These are phyloP conservation scores for Cheumatopsyche charites DNA, from an alignment of 1,140 invertebrate species.

Conservation along the genomic window DNA sequence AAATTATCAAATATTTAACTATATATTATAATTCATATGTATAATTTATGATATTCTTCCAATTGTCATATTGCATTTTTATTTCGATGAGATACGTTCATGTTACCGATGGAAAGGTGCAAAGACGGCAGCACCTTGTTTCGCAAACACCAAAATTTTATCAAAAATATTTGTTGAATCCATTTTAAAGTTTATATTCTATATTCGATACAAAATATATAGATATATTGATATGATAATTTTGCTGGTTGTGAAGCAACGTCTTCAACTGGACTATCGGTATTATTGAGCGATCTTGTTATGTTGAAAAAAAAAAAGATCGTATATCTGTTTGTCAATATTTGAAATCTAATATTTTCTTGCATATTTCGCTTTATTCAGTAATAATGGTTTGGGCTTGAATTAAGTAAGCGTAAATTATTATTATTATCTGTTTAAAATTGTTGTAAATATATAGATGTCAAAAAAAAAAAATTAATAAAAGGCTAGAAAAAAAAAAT, in stretches of 20 bases:
- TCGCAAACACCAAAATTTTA: constrained; percentile 43
- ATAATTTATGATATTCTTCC: background rate
- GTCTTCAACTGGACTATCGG: constrained; percentile 18
- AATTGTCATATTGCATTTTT: background rate
- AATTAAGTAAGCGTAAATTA: constrained; percentile 29
- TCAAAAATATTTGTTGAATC: background rate
- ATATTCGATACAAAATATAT: no score
- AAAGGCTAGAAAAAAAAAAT: constrained; percentile 7
- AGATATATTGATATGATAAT: constrained; percentile 1
- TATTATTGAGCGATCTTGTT: background rate
- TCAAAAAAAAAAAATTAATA: constrained; percentile 33
- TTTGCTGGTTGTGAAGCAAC: constrained; percentile 45
- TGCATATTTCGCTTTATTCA: constrained; percentile 1
- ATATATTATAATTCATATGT: constrained; percentile 8
- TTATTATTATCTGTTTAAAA: constrained; percentile 25
- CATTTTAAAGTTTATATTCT: background rate
- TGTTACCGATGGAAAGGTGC: background rate
- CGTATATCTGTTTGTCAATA: background rate
- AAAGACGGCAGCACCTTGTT: constrained; percentile 44
- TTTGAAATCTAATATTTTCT: background rate
- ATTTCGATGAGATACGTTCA: background rate
- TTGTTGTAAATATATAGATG: constrained; percentile 35
- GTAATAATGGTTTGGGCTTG: constrained; percentile 22
- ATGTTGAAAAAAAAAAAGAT: no score
- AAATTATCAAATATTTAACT: background rate